phyloP scores from a whole-genome alignment of 2,797 vertebrate genomes.

The Helicolenus hilgendorfi region DNA sequence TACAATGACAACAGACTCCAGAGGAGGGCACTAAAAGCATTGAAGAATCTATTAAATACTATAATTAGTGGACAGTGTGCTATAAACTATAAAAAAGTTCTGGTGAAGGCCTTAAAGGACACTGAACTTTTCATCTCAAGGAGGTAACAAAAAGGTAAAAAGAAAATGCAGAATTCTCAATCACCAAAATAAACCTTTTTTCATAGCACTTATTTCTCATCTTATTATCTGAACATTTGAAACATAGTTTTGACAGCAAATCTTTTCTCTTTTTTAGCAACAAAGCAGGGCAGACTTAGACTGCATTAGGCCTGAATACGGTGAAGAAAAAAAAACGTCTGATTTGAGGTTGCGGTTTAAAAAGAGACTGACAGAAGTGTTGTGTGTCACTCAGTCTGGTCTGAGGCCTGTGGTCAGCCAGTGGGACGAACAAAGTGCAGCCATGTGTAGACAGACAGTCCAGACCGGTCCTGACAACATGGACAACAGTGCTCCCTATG shows the following conservation, averaged over 20 bases:
- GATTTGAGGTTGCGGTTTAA: slow-evolving; percentile 36
- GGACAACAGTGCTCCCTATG: slow-evolving; percentile 85
- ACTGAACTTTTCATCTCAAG: not conserved
- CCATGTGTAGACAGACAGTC: slow-evolving; percentile 31
- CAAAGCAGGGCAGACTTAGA: slow-evolving; percentile 7
- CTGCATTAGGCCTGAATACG: slow-evolving; percentile 24
- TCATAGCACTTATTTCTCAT: not conserved
- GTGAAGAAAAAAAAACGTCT: not conserved
- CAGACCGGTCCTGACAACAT: slow-evolving; percentile 56
- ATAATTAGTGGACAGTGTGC: not conserved
- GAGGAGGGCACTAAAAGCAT: slow-evolving; percentile 66
- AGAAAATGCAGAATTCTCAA: not conserved
- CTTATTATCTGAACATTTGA: not conserved
- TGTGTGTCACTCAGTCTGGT: slow-evolving; percentile 63
- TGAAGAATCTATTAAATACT: not conserved
- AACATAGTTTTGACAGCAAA: not conserved
- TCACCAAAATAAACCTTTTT: not conserved
- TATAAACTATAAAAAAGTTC: not conserved
- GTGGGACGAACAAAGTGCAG: slow-evolving; percentile 49
- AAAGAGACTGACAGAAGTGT: slow-evolving; percentile 40
- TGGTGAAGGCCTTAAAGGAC: not conserved
- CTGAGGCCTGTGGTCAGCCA: slow-evolving; percentile 70
- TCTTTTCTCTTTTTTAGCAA: not conserved
- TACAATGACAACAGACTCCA: slow-evolving; percentile 61
- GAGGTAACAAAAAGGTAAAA: not conserved